Evolutionary conservation across 2,888 invertebrate species (phyloP).

Genomic region (Xanthia togata): DNA sequence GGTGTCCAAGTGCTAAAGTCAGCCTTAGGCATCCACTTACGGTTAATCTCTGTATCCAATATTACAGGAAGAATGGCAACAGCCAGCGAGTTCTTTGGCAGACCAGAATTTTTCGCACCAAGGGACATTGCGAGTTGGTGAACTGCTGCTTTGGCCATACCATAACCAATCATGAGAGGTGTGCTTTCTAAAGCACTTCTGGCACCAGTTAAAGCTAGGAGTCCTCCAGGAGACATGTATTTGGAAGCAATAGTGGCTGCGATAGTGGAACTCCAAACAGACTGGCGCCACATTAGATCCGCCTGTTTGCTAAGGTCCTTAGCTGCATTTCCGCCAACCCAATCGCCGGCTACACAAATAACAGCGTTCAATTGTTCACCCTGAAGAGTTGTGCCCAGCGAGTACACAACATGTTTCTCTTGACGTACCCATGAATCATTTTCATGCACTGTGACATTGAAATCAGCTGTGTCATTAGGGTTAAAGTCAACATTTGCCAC

Average conservation of each 20-base stretch:
- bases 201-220: constrained; percentile 98
- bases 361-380: constrained; percentile 97
- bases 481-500: constrained; percentile 96
- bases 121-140: constrained; percentile 98
- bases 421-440: constrained; percentile 94
- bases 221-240: constrained; percentile 95
- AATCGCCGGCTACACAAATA: constrained; percentile 99
- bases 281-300: constrained; percentile 99
- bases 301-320: constrained; percentile 97
- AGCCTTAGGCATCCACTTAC: constrained; percentile 98
- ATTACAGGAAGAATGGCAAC: constrained; percentile 97
- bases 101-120: constrained; percentile 94
- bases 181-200: constrained; percentile 96
- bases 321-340: constrained; percentile 98
- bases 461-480: constrained; percentile 96
- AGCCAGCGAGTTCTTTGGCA: constrained; percentile 94
- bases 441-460: constrained; percentile 95
- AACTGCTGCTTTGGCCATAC: constrained; percentile 97
- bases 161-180: constrained; percentile 93
- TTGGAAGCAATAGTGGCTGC: constrained; percentile 96
- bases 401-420: constrained; percentile 92
- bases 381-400: constrained; percentile 92
- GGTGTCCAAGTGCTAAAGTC: constrained; percentile 97
- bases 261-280: constrained; percentile 98
- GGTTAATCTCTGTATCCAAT: constrained; percentile 99